Base-by-base conservation (phyloP, 2,797 vertebrate genomes). In the Zonotrichia albicollis region DNA sequence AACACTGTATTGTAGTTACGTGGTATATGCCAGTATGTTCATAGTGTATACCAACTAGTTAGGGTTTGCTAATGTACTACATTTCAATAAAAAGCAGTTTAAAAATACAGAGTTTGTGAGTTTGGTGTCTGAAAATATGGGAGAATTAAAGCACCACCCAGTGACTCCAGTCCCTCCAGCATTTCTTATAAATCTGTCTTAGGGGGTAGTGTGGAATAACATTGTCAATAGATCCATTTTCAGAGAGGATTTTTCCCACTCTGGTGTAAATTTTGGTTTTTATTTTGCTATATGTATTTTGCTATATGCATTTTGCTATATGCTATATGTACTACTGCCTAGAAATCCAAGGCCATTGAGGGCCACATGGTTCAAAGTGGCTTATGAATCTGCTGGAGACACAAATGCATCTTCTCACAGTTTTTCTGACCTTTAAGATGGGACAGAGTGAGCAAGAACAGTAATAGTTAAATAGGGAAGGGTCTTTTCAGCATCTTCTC, bases 71-170 rank as follows among this genome's bases (percentile, higher is more conserved):
- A 96, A 97, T 98, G 96, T 97, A 97, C 96, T 96, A 95, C 96
- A 95, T 98, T 98, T 97, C 97, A 98, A 98, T 98, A 98, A 98
- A 98, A 98, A 96, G 91, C 92, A 94, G 70, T 88, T 97, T 88
- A 97, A 98, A 97, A 97, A 72, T 12, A 46, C 0, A 1, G 11
- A 34, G 40, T 48, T 36, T 77, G 68, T 77, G 51, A 85, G 64
- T 36, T 80, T 92, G 61, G 32, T 90, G 23, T 83, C 75, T 89
- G 43, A 82, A 68, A 58, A 48, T 19, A 13, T 5, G 9, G 70
- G 65, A 45, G 48, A 74, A 38, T 66, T 42, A 84, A 42, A 74
- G 21, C 22, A 51, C 90, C 0, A 0, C 43, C 22, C 4, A 5
- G 43, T 50, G 75, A 50, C 32, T 72, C 38, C 42, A 60, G 54